Evolutionary conservation across 1,140 invertebrate genomes (phyloP).

Genomic region (Brachionus sp.): DNA sequence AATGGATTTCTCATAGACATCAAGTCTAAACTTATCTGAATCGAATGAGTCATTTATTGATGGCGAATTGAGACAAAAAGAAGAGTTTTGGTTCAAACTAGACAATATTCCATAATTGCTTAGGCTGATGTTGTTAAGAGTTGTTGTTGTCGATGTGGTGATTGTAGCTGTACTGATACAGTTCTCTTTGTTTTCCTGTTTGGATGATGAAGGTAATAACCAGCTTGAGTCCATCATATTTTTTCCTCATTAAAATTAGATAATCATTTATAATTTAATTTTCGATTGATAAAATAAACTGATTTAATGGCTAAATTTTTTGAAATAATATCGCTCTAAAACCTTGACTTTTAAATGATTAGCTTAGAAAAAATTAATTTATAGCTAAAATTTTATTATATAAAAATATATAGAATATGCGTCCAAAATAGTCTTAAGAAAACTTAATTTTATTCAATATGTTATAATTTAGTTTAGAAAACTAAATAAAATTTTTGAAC

Average conservation of each 20-base stretch:
- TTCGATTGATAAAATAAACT: background rate
- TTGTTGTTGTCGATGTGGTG: conserved; percentile 15
- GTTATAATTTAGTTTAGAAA: no score
- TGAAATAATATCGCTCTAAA: background rate
- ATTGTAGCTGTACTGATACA: background rate
- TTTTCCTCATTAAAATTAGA: background rate
- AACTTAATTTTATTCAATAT: no score
- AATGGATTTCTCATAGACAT: conserved; percentile 19
- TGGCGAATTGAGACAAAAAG: background rate
- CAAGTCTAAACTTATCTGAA: conserved; percentile 24
- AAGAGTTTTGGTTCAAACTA: conserved; percentile 27
- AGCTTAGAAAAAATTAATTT: background rate
- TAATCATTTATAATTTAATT: background rate
- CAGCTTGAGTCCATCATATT: conserved; percentile 23
- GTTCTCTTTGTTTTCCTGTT: conserved; percentile 18
- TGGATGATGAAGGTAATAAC: conserved; percentile 4
- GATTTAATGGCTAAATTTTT: background rate
- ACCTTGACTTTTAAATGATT: conserved; percentile 13
- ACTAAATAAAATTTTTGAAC: no score
- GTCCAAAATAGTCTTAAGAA: background rate
- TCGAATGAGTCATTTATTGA: conserved; percentile 38
- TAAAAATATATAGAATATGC: background rate
- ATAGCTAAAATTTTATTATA: background rate
- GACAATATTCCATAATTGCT: conserved; percentile 19
- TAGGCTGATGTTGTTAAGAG: background rate